Base-by-base conservation (phyloP, 2,888 invertebrate species). In the Cheilosia urbana region DNA sequence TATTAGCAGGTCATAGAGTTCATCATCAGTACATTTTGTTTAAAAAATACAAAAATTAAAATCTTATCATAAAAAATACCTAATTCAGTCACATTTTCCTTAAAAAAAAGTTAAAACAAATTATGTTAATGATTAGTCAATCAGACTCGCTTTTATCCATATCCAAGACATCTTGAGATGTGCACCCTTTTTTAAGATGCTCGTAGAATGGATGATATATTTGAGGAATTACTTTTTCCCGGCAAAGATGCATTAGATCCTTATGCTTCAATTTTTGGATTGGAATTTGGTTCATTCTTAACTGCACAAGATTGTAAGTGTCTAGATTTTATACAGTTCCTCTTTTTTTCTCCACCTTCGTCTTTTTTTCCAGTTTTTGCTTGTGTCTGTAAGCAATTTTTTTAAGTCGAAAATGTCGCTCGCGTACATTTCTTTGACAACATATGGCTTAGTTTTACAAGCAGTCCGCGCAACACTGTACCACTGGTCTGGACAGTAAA, bases 401-500 rank as follows among this genome's bases (percentile, higher is more conserved):
- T 40, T 40, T 21, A 13, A 40, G 13, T 11, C 40, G 6, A 40
- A 13, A 40, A 40, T 11, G 15, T 9, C 40, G 40, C 15, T 15
- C 40, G 40, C 40, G 15, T 40, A 6, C 40, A 40, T 40, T 13
- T 40, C 40, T 13, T 15, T 40, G 40, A 27, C 27, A 3, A 40
- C 9, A 2, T 40, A 40, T 40, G 40, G 13, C 40, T 40, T 40
- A 15, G 40, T 40, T 13, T 71, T 60, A 47, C 37, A 53, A 53
- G n/a, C n/a, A n/a, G n/a, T n/a, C n/a, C n/a, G n/a, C n/a, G 73
- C 13, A 42, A 53, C 42, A 24, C 11, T 72, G 15, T 62, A 72
- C 62, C 49, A 72, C 51, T 62, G 49, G 19, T 49, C 49, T 37
- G 40, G 60, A 19, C 51, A 27, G 30, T 51, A 72, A 60, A 72